These are phyloP conservation scores for Heliconius cydno DNA, from an alignment of 2,888 invertebrate species.

Conservation along the genomic window DNA sequence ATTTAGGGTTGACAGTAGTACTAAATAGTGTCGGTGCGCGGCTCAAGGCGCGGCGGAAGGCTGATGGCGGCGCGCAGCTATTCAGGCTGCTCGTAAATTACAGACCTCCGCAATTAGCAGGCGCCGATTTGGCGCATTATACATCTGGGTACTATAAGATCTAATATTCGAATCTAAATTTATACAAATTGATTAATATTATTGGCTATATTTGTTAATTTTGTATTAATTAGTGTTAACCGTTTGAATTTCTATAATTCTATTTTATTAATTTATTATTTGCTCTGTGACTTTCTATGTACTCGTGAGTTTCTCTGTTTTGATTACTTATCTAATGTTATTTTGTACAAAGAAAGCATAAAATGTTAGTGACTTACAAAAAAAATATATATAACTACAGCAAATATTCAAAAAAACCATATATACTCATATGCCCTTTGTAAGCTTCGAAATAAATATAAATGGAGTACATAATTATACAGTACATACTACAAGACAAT, in stretches of 20 bases:
- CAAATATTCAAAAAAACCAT: not conserved
- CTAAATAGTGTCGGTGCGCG: constrained; percentile 51
- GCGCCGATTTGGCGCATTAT: constrained; percentile 78
- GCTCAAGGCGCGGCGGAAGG: constrained; percentile 53
- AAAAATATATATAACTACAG: not conserved
- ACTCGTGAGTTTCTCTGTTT: not conserved
- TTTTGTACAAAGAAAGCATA: not conserved
- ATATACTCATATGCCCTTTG: not conserved
- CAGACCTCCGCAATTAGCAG: constrained; percentile 76
- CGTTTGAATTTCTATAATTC: not conserved
- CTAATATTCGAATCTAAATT: constrained; percentile 31
- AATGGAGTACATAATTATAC: not conserved
- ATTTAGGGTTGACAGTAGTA: constrained; percentile 52
- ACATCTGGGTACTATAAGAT: constrained; percentile 44
- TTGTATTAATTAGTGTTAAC: not conserved
- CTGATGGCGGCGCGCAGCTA: constrained; percentile 61
- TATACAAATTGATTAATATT: constrained; percentile 22
- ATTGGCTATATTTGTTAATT: constrained; percentile 9
- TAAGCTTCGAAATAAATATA: not conserved
- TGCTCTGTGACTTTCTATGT: not conserved
- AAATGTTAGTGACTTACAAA: not conserved
- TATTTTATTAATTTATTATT: not conserved
- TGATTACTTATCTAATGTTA: not conserved
- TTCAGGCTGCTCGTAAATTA: constrained; percentile 74
- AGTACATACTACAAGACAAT: not conserved